Evolutionary conservation across 2,113 vertebrate genomes (phyloP), one percentile per base, ranked within the genome.

Genomic region (Sula dactylatra): DNA sequence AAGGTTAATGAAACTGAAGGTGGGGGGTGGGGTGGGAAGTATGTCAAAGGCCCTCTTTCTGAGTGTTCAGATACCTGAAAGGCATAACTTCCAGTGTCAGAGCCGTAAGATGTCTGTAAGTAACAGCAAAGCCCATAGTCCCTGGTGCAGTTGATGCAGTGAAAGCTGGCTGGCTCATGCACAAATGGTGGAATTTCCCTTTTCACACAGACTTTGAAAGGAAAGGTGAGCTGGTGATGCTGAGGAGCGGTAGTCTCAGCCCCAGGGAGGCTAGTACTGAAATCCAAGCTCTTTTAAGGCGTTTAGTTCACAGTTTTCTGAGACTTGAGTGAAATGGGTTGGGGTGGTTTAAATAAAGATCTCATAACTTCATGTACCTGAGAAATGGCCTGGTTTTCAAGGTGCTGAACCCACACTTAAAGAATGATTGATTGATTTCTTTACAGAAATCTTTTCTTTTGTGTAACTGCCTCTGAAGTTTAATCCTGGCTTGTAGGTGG

Each of bases 401-500:
- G 96, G 95, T 93, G 89, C 94, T 96, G 97, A 95, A 96, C 95
- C 94, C 92, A 94, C 90, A 93, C 86, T 93, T 77, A 73, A 88
- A n/a, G 5, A 88, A 91, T 95, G 96, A 96, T 95, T 97, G 95
- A 97, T 73, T 90, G 94, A 71, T 88, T 96, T 94, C 90, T 96
- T 94, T 92, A 72, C 86, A 94, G 88, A 94, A 95, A 94, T 82
- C 81, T 47, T 88, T 85, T 90, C 83, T 81, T 94, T 97, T 95
- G 86, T 92, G 56, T 79, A 86, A 58, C 65, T 86, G 83, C 56
- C 58, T 92, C 77, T 89, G 86, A 97, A 93, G 88, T 92, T 95
- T 93, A 89, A 89, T 95, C 94, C 61, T 87, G 93, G 65, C 29
- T 96, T 91, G 93, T 97, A 96, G 96, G 96, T 97, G 97, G 96